phyloP scores from a whole-genome alignment of 2,888 invertebrate species.

The Orthonevra nobilis region DNA sequence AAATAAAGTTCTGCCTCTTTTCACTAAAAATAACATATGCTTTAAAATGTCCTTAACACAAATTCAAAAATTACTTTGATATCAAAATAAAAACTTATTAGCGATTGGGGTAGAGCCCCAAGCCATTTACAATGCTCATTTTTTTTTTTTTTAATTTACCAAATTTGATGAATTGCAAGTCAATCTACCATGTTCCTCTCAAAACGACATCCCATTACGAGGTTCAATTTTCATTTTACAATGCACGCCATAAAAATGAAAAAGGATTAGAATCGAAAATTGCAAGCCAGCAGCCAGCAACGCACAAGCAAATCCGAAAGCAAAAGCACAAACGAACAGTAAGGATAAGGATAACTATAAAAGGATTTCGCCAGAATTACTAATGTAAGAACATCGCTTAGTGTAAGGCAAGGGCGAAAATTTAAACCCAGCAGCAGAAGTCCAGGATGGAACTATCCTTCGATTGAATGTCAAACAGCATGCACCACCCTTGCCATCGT shows the following conservation, averaged over 20 bases:
- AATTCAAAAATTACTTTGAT: too few relatives aligned
- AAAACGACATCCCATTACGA: constrained; percentile 23
- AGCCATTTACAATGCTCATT: too few relatives aligned
- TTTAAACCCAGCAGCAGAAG: constrained; percentile 7
- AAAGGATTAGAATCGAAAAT: constrained; percentile 29
- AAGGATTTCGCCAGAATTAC: constrained; percentile 56
- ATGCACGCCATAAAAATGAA: neutral
- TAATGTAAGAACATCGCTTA: constrained; percentile 46
- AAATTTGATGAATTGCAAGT: constrained; percentile 1
- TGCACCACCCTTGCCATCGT: neutral
- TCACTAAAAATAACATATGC: too few relatives aligned
- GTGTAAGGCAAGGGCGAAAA: constrained; percentile 34
- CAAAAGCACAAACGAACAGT: constrained; percentile 7
- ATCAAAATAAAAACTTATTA: too few relatives aligned
- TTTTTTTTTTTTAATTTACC: too few relatives aligned
- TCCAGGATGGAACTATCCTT: constrained; percentile 9
- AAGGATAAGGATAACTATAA: constrained; percentile 38
- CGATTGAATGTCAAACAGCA: constrained; percentile 37
- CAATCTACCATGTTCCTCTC: neutral
- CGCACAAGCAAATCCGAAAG: too few relatives aligned
- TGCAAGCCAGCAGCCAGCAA: constrained; percentile 27
- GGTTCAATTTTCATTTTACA: constrained; percentile 31
- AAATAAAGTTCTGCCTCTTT: too few relatives aligned
- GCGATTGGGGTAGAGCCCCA: too few relatives aligned
- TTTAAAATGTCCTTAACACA: too few relatives aligned